Base-by-base conservation (phyloP, 1,140 invertebrate species). In the Atta texana region DNA sequence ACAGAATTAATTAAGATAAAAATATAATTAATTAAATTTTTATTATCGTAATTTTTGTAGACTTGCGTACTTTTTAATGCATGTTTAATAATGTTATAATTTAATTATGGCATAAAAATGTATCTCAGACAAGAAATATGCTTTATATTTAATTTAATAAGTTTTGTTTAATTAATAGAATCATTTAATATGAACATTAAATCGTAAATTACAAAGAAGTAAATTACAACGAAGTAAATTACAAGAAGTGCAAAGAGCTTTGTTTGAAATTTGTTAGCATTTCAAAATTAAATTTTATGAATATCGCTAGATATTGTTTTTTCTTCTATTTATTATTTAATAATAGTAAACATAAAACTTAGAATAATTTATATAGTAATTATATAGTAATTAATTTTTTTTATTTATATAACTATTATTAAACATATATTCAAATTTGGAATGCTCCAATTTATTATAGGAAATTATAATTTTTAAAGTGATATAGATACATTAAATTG, bases 11-110 rank as follows among this genome's bases (percentile, higher is more conserved):
- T 77, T 49, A 77, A 18, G 14, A 49, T 28, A 64, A 64, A 44
- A 7, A 31, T 24, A 28, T 14, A 44, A 44, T 44, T n/a, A 28
- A 64, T 77, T 64, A 63, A 64, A 14, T 64, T 77, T 63, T 61
- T 34, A 76, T 44, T 44, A 39, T 77, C 16, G 28, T 28, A 18
- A 63, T 63, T 76, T 61, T 3, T 4, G 8, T 16, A 63, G 21
- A n/a, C 14, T 12, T 18, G n/a, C 64, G n/a, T 14, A 44, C 34
- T 21, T 44, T 21, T 34, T 34, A n/a, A 21, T 44, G 1, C 4
- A 61, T 18, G 3, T 28, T 77, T 63, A 76, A 39, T 77, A 76
- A 61, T 53, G 21, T 16, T 44, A 31, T n/a, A 53, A 71, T 53
- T 51, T 44, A 59, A 76, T 76, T 59, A 10, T 8, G 8, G 28